Percentiles rank a stretch among this genome's conserved stretches.
phyloP scores from a whole-genome alignment of 2,797 vertebrate species.

The Leuciscus waleckii region DNA sequence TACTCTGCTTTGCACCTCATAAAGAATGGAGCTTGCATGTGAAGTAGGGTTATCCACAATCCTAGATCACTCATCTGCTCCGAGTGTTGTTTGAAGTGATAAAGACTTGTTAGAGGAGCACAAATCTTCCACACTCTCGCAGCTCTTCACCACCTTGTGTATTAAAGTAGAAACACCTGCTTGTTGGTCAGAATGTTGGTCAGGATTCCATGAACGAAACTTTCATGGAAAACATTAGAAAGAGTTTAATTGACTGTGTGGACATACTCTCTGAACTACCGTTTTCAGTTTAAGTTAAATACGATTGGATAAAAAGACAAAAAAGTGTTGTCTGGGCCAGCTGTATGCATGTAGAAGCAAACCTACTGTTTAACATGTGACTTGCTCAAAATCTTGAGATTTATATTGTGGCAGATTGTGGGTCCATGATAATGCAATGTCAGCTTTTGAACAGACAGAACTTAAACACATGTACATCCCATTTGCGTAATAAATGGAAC shows the following conservation, averaged over 20 bases:
- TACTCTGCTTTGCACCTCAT: constrained; percentile 76
- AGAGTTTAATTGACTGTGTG: background rate
- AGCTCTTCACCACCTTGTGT: constrained; percentile 13
- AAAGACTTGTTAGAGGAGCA: constrained; percentile 35
- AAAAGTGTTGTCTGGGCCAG: too few species aligned
- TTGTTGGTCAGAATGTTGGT: constrained; percentile 14
- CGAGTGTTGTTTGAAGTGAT: constrained; percentile 56
- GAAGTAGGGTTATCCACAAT: constrained; percentile 51
- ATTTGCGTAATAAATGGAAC: background rate
- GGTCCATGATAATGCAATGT: background rate
- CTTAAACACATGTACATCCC: background rate
- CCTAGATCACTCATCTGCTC: constrained; percentile 49
- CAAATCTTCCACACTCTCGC: constrained; percentile 49
- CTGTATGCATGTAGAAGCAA: too few species aligned
- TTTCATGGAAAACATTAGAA: background rate
- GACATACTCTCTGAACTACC: too few species aligned
- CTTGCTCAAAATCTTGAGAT: background rate
- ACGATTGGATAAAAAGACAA: background rate
- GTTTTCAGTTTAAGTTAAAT: background rate
- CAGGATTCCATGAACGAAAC: background rate
- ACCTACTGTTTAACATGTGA: too few species aligned
- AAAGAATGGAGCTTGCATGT: constrained; percentile 64
- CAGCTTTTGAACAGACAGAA: constrained; percentile 6
- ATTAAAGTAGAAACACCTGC: constrained; percentile 42
- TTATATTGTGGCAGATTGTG: background rate